Percentiles rank a stretch among this genome's conserved stretches.
phyloP scores from a whole-genome alignment of 2,113 vertebrate species.

The Dolichotis patagonum region DNA sequence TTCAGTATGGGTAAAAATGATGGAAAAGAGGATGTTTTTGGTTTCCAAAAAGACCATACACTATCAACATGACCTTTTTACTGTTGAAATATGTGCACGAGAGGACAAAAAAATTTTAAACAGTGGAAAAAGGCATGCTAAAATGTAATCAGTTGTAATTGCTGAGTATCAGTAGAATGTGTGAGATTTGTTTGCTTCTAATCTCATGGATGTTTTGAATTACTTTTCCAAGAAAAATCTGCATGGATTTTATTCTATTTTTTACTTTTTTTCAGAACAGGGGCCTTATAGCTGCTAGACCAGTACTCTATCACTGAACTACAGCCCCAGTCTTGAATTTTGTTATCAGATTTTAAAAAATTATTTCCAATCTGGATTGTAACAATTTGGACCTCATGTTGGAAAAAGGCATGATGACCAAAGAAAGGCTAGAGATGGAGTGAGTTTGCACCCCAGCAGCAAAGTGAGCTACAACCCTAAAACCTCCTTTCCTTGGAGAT shows the following conservation, averaged over 20 bases:
- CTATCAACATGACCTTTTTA: background rate
- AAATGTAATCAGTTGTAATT: background rate
- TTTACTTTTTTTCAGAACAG: background rate
- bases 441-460: background rate
- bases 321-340: background rate
- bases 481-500: background rate
- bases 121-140: background rate
- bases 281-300: too few species aligned
- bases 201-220: background rate
- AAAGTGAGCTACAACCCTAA: conserved; percentile 6
- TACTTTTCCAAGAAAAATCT: background rate
- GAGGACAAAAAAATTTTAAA: background rate
- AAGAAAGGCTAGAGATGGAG: background rate
- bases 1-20: background rate
- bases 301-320: background rate
- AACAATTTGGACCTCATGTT: background rate
- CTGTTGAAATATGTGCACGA: background rate
- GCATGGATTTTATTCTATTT: background rate
- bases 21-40: background rate
- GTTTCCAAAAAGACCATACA: background rate
- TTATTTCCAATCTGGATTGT: background rate
- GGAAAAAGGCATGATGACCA: background rate
- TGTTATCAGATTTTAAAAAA: background rate
- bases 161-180: background rate
- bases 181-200: background rate